Conservation (phyloP, 2,888 invertebrate genomes). For the Drosophila buzzatii region DNA sequence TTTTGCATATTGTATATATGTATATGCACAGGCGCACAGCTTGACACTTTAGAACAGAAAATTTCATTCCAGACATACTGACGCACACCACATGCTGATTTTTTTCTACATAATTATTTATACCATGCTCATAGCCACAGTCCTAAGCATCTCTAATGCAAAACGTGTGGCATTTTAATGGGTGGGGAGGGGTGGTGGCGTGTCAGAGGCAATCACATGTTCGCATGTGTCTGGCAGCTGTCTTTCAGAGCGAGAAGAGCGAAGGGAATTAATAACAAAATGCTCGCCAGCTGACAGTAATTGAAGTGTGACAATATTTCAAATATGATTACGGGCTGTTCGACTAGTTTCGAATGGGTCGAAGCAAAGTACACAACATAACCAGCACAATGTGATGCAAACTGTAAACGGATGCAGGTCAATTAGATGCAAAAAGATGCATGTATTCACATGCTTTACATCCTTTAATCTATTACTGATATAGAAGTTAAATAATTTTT, state of each 20-base stretch:
- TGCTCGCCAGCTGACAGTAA: conserved; percentile 63
- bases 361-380: conserved; percentile 53
- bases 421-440: conserved; percentile 45
- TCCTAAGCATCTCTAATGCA: conserved; percentile 70
- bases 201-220: conserved; percentile 33
- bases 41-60: conserved; percentile 40
- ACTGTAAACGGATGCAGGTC: conserved; percentile 42
- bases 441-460: no score
- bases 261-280: conserved; percentile 70
- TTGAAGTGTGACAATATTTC: conserved; percentile 73
- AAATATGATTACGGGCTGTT: conserved; percentile 64
- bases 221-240: conserved; percentile 71
- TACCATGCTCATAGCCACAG: conserved; percentile 28
- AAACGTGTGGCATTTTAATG: conserved; percentile 63
- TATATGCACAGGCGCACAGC: conserved; percentile 74
- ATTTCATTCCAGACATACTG: conserved; percentile 60
- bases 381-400: conserved; percentile 35
- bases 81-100: conserved; percentile 73
- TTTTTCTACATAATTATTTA: conserved; percentile 25
- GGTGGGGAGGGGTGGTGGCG: not conserved
- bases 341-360: conserved; percentile 41
- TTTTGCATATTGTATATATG: not conserved
- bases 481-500: no score
- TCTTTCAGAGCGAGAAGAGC: conserved; percentile 19
- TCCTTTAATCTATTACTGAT: no score